Percentiles rank a stretch among this genome's conserved stretches.
These are phyloP conservation scores for Tinea semifulvella DNA, from an alignment of 2,888 invertebrate species.

Conservation along the genomic window DNA sequence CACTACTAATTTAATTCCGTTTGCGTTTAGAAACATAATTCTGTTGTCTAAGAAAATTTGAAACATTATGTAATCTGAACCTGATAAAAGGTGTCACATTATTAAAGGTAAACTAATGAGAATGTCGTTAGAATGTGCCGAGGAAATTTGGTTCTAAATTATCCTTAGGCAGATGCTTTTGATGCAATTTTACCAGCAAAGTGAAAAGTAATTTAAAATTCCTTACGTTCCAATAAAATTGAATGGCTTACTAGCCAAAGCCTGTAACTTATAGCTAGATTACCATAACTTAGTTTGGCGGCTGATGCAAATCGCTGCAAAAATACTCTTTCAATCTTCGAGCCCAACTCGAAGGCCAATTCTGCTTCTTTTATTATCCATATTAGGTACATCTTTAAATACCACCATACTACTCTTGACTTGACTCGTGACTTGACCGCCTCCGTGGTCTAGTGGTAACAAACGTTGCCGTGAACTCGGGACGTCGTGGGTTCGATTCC, in stretches of 20 bases:
- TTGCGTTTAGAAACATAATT: no score
- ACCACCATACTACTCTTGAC: no score
- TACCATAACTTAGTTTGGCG: constrained; percentile 52
- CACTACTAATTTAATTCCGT: no score
- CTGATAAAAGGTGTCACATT: background rate
- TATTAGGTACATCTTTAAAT: no score
- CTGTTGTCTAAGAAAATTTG: no score
- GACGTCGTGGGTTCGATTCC: no score
- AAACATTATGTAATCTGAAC: no score
- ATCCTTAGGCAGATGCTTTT: constrained; percentile 1
- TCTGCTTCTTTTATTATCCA: no score
- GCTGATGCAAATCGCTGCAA: constrained; percentile 48
- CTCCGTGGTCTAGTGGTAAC: no score
- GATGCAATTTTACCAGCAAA: constrained; percentile 4
- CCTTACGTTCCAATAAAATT: constrained; percentile 40
- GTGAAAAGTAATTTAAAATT: constrained; percentile 21
- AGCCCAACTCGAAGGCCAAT: background rate
- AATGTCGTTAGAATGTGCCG: background rate
- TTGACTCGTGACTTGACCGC: no score
- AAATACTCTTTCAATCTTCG: constrained; percentile 35
- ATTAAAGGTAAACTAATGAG: background rate
- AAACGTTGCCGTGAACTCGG: no score
- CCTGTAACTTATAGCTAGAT: constrained; percentile 50
- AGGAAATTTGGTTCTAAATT: background rate
- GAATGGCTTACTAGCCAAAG: constrained; percentile 37